Evolutionary conservation across 92 coral and sea anemone genomes (phyloP), one percentile per base, ranked within the genome.

Genomic region (Scolanthus callimorphus): DNA sequence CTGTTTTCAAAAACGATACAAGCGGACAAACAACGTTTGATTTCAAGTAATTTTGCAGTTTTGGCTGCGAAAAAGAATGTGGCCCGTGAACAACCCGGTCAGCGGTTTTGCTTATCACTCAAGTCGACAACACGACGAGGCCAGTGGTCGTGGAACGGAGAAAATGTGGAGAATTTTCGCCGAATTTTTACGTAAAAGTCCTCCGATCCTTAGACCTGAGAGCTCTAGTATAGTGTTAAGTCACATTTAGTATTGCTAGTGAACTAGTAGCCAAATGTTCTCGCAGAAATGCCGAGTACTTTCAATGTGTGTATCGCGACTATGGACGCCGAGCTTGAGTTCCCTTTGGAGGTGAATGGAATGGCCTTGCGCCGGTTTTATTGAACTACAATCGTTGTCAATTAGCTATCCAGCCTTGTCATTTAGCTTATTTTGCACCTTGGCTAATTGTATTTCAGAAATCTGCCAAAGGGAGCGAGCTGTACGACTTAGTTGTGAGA

Each of bases 291-390:
- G 96, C 90, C 96, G 31, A 78, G 83, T 64, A 78, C 86, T 19
- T 73, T 73, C 41, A 77, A 75, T 46, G 96, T 87, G 60, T 67
- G 74, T 22, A 74, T 87, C 53, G 64, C 86, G 3, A 87, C 96
- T n/a, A 75, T 78, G 39, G 96, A 87, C 53, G 96, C 96, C 29
- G 96, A 87, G 61, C 23, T 87, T 56, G 96, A 87, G 61, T 87
- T 87, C 50, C 77, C 96, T 4, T 70, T 87, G 49, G 96, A 87
- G 83, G 96, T 83, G n/a, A n/a, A n/a, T n/a, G n/a, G n/a, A n/a
- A n/a, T n/a, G n/a, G n/a, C n/a, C n/a, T n/a, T n/a, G n/a, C n/a
- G n/a, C n/a, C n/a, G n/a, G n/a, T n/a, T n/a, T n/a, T n/a, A n/a
- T n/a, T n/a, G n/a, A n/a, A n/a, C n/a, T n/a, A n/a, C n/a, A n/a